These are phyloP conservation scores for Clarias fuscus DNA, from an alignment of 2,797 vertebrate species.

Conservation along the genomic window DNA sequence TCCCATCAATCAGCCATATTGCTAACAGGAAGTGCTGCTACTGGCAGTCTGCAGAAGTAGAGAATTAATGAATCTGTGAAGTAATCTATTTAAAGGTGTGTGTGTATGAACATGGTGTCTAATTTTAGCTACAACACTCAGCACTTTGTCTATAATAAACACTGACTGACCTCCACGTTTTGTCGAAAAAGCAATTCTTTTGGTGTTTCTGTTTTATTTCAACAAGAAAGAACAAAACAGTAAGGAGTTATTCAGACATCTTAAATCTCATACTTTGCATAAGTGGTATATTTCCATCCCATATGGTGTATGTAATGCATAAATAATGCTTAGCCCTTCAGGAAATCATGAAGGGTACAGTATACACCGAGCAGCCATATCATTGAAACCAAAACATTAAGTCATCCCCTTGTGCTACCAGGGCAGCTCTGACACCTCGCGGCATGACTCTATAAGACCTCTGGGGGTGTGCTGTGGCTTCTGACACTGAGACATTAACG, in stretches of 20 bases:
- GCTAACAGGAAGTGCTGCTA: conserved; percentile 30
- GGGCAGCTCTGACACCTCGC: no score
- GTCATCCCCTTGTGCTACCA: no score
- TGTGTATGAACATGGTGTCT: background rate
- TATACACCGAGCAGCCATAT: no score
- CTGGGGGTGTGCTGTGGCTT: no score
- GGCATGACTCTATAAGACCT: no score
- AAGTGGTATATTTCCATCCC: background rate
- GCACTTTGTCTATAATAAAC: background rate
- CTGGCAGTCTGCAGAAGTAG: conserved; percentile 13
- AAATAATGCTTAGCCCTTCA: background rate
- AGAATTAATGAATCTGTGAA: conserved; percentile 36
- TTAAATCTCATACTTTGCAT: background rate
- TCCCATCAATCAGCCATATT: conserved; percentile 31
- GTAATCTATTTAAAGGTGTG: conserved; percentile 24
- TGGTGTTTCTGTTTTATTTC: background rate
- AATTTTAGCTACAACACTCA: conserved; percentile 23
- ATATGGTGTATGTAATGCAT: background rate
- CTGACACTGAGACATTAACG: no score
- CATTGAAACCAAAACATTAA: no score
- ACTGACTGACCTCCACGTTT: background rate
- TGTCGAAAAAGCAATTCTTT: background rate
- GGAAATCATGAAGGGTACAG: background rate
- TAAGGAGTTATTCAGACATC: background rate
- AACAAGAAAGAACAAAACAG: background rate